phyloP scores from a whole-genome alignment of 1,140 invertebrate genomes.

The Drosophila persimilis region DNA sequence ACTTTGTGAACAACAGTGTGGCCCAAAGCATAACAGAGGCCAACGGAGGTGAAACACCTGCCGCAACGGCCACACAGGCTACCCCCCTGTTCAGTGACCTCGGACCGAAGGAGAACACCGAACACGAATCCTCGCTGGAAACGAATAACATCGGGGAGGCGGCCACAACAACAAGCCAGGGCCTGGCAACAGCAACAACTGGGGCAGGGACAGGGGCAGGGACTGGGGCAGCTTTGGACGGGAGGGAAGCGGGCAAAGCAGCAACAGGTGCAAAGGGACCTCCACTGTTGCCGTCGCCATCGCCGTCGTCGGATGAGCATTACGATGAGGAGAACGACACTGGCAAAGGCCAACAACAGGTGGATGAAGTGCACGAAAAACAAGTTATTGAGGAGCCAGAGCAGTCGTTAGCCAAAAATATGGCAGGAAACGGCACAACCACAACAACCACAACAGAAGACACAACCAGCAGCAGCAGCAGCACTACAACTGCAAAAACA shows the following conservation, averaged over 20 bases:
- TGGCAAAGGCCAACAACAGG: slow-evolving; percentile 29
- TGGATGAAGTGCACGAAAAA: slow-evolving; percentile 18
- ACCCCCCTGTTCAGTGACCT: slow-evolving; percentile 28
- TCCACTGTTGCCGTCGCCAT: not conserved
- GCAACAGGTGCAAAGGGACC: slow-evolving; percentile 27
- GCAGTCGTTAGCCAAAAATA: slow-evolving; percentile 44
- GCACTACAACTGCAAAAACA: slow-evolving; percentile 34
- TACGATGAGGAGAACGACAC: slow-evolving; percentile 16
- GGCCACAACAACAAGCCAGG: slow-evolving; percentile 12
- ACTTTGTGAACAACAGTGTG: slow-evolving; percentile 40
- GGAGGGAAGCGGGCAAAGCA: slow-evolving; percentile 26
- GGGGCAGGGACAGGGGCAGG: slow-evolving; percentile 34
- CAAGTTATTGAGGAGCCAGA: slow-evolving; percentile 14
- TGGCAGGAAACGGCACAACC: slow-evolving; percentile 40
- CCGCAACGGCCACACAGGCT: slow-evolving; percentile 3
- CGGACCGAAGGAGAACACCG: slow-evolving; percentile 20
- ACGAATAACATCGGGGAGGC: slow-evolving; percentile 63
- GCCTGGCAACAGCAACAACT: slow-evolving; percentile 23
- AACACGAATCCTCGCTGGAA: slow-evolving; percentile 57
- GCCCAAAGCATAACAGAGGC: slow-evolving; percentile 33
- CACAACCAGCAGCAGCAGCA: not conserved
- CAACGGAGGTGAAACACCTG: slow-evolving; percentile 11
- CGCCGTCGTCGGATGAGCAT: not conserved
- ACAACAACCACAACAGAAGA: slow-evolving; percentile 25
- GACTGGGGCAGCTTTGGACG: not conserved